Conservation (phyloP, 2,797 vertebrate species). For the Chelidonichthys spinosus region DNA sequence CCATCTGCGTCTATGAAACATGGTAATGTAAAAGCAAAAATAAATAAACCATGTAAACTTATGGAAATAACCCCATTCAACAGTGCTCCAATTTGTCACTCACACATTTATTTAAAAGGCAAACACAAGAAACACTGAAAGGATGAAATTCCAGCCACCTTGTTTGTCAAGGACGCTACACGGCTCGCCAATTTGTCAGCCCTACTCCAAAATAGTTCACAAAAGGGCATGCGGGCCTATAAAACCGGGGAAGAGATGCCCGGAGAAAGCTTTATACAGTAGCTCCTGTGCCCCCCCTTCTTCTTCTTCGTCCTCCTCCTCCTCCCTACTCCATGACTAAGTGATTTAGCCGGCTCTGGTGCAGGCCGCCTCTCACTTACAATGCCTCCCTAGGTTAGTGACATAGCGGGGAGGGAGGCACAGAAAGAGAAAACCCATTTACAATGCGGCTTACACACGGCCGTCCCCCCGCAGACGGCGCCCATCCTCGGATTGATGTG, state of each 20-base stretch:
- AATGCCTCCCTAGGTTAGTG: conserved; percentile 73
- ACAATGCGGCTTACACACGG: conserved; percentile 72
- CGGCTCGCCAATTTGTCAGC: conserved; percentile 75
- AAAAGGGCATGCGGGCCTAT: conserved; percentile 68
- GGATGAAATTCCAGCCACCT: conserved; percentile 67
- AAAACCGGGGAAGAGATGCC: conserved; percentile 63
- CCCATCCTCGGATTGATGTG: conserved; percentile 73
- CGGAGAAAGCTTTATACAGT: conserved; percentile 75
- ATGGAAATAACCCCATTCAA: conserved; percentile 53
- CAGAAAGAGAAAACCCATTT: conserved; percentile 62
- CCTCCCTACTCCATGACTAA: conserved; percentile 80
- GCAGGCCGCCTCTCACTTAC: conserved; percentile 74
- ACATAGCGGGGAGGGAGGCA: conserved; percentile 65
- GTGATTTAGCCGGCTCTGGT: conserved; percentile 80
- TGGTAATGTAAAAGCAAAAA: conserved; percentile 27
- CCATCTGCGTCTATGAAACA: conserved; percentile 52
- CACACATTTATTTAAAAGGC: conserved; percentile 72
- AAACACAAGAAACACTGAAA: conserved; percentile 64
- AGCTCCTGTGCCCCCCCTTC: conserved; percentile 48
- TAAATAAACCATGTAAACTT: conserved; percentile 48
- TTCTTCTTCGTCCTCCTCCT: conserved; percentile 22
- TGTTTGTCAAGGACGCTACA: conserved; percentile 62
- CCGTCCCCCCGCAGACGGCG: conserved; percentile 60
- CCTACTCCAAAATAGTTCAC: conserved; percentile 69
- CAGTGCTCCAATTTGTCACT: conserved; percentile 63